Evolutionary conservation across 2,888 invertebrate species (phyloP).

Genomic region (Scaptomyza reducta): DNA sequence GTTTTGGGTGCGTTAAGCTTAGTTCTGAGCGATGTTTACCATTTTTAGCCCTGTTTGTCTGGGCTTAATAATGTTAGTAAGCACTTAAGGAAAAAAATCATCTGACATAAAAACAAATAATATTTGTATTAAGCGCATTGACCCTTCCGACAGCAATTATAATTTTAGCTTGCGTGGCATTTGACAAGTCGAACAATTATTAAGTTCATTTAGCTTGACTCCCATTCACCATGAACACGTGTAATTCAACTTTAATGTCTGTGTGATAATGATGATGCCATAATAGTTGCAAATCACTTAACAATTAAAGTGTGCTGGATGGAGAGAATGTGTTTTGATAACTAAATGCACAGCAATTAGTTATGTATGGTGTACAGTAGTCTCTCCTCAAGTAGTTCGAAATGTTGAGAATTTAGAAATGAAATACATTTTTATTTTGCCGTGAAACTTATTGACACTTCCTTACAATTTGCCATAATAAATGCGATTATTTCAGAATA

Average conservation of each 20-base stretch:
- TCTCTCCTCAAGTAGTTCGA: background rate
- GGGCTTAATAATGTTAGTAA: too few relatives aligned
- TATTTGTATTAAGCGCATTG: constrained; percentile 50
- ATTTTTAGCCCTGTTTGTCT: constrained; percentile 30
- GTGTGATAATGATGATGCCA: constrained; percentile 40
- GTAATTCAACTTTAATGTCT: constrained; percentile 1
- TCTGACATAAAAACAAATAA: too few relatives aligned
- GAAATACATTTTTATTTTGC: too few relatives aligned
- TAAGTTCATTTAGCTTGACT: constrained; percentile 32
- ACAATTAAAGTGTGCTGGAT: constrained; percentile 43
- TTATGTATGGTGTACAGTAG: background rate
- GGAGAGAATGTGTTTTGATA: constrained; percentile 19
- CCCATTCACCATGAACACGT: constrained; percentile 8
- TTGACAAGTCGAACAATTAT: constrained; percentile 44
- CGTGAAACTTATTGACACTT: too few relatives aligned
- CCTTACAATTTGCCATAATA: too few relatives aligned
- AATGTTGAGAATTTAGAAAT: background rate
- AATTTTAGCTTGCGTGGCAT: constrained; percentile 6
- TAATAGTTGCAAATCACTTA: constrained; percentile 48
- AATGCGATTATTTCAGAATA: too few relatives aligned
- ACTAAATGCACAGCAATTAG: constrained; percentile 17
- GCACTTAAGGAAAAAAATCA: too few relatives aligned
- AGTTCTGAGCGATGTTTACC: constrained; percentile 2
- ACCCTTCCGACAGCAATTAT: constrained; percentile 37
- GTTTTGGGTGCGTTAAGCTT: constrained; percentile 31